These are phyloP conservation scores for Caranx melampygus DNA, from an alignment of 2,113 vertebrate species.

Conservation along the genomic window DNA sequence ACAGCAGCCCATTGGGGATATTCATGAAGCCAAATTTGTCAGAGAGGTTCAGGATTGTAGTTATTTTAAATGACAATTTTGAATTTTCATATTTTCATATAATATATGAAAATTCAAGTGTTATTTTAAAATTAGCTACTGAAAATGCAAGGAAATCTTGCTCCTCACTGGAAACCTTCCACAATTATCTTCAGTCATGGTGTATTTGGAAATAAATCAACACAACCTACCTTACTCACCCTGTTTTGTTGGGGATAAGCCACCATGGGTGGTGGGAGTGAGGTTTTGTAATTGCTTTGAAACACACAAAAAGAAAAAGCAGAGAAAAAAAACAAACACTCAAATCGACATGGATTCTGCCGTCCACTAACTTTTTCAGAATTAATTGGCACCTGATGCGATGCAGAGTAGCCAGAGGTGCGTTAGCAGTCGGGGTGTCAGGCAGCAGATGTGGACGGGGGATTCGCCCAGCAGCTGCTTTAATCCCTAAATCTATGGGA, in stretches of 20 bases:
- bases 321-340: not conserved
- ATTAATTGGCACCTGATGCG: slow-evolving; percentile 42
- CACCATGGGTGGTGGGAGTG: too few species aligned
- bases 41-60: not conserved
- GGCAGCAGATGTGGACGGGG: slow-evolving; percentile 51
- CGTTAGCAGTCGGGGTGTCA: slow-evolving; percentile 39
- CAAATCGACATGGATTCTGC: not conserved
- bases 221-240: not conserved
- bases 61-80: too few species aligned
- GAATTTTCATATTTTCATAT: not conserved
- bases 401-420: slow-evolving; percentile 46
- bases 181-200: not conserved
- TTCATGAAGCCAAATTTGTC: not conserved
- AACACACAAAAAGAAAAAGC: not conserved
- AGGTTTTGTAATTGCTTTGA: too few species aligned
- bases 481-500: slow-evolving; percentile 59
- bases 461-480: slow-evolving; percentile 53
- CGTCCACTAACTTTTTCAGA: slow-evolving; percentile 18
- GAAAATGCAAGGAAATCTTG: not conserved
- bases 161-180: not conserved
- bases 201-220: not conserved
- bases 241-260: not conserved
- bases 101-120: too few species aligned
- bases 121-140: too few species aligned
- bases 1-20: not conserved